A percentile compares a stretch with the other conserved stretches of the same genome.
These are phyloP conservation scores for Strigamia crassipes DNA, from an alignment of 2,888 invertebrate genomes.

Conservation along the genomic window DNA sequence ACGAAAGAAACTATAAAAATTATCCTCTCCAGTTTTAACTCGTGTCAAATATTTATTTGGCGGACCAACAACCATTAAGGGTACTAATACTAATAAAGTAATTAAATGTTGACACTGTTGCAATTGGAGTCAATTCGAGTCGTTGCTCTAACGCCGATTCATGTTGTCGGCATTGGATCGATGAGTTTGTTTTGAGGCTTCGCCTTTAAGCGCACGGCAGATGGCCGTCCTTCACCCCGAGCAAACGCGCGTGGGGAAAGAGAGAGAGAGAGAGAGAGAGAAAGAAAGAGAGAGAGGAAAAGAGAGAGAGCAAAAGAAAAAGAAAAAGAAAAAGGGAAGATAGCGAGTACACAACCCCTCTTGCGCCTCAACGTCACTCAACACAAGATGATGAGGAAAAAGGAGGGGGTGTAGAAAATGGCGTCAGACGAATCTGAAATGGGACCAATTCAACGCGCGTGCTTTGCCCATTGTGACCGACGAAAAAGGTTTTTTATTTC, in stretches of 20 bases:
- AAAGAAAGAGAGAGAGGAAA: background rate
- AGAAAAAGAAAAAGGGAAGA: background rate
- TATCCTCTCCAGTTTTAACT: background rate
- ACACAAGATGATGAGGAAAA: conserved; percentile 19
- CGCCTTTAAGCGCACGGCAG: conserved; percentile 40
- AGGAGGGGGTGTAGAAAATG: conserved; percentile 35
- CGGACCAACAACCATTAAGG: background rate
- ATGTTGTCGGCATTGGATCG: conserved; percentile 36
- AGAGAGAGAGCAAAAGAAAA: no score
- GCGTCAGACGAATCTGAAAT: conserved; percentile 42
- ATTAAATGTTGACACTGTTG: conserved; percentile 40
- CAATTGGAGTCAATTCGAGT: conserved; percentile 37
- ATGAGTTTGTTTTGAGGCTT: conserved; percentile 42
- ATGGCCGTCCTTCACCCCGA: conserved; percentile 42
- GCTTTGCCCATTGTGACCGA: conserved; percentile 35
- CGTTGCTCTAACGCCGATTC: conserved; percentile 6
- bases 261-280: background rate
- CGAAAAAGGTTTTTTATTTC: conserved; percentile 42
- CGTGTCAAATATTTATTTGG: conserved; percentile 9
- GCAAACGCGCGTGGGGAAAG: conserved; percentile 1
- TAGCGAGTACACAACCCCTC: conserved; percentile 23
- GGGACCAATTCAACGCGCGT: conserved; percentile 35
- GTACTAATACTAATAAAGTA: background rate
- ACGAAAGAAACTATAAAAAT: background rate
- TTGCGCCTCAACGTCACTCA: conserved; percentile 34